Evolutionary conservation across 2,113 vertebrate species (phyloP), one percentile per base, ranked within the genome.

Genomic region (Australoheros scitulus): DNA sequence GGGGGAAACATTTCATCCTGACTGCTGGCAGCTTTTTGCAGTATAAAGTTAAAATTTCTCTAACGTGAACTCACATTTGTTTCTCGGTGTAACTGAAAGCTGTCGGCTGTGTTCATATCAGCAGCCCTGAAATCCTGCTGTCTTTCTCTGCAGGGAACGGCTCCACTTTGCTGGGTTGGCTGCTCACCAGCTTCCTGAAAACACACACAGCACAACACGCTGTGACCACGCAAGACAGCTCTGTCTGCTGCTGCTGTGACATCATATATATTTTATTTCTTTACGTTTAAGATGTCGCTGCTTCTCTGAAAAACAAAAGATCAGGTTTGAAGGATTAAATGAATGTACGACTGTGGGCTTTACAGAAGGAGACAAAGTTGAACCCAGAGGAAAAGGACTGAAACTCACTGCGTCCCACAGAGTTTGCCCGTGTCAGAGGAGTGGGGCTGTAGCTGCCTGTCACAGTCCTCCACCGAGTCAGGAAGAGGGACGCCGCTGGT

Each of bases 401-500:
- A 20, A 72, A 72, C 85, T 87, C 78, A 92, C 92, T 82, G 1
- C n/a, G 7, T 74, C 79, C 82, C 85, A 77, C 91, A 88, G 22
- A 72, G 29, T 34, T 36, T 43, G 3, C 2, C 3, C 9, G 63
- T 1, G 8, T 3, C 1, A 1, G 24, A 65, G 2, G 79, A 64
- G 57, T n/a, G 70, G 6, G 87, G 77, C 14, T 34, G 55, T 2
- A 89, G 89, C 80, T 95, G 94, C 68, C 64, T 80, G 18, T 93
- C 52, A 22, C 95, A 96, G 91, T 96, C 95, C 50, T 91, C 85
- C 57, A 95, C 47, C 0, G 94, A 90, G 43, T 96, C 94, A 0
- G 95, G 95, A 5, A 96, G 94, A 0, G 91, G 88, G 13, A 77
- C 17, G 24, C 92, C 86, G 5, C 94, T 94, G 50, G 95, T 96